Base-by-base conservation (phyloP, 2,113 vertebrate genomes). In the Zosterops hypoxanthus region DNA sequence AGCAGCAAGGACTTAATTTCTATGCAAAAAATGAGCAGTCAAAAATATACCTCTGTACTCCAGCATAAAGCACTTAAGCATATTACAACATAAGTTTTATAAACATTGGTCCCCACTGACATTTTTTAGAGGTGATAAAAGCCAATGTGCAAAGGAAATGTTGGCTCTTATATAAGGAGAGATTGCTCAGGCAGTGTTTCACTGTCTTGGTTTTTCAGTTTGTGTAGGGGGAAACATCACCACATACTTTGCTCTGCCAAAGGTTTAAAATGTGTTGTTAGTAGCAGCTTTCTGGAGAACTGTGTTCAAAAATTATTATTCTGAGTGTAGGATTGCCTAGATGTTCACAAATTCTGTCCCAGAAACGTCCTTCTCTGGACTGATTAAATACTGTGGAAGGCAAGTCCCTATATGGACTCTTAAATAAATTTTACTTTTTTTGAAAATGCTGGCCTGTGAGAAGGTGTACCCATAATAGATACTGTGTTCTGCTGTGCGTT, bases 271-370 rank as follows among this genome's bases (percentile, higher is more conserved):
- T 9, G 3, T 85, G 14, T 90, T 76, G 84, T 92, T 87, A 87
- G 86, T 90, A 88, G 53, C 57, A 72, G 70, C 53, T 87, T 97
- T 83, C 39, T 73, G 52, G 59, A 90, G 19, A 90, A 33, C 34
- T 36, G 4, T 52, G 79, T 82, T 92, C 86, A 85, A 92, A 97
- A 92, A 92, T 86, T 80, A 77, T 86, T 90, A 59, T 92, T 77
- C 68, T 73, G 76, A 83, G 52, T 83, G 39, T 63, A 55, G 79
- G 59, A 83, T 81, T 95, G 66, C 55, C n/a, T 90, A 14, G 42
- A 41, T 72, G 33, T 88, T 95, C 64, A 34, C 44, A 63, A 49
- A n/a, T 81, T 88, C 59, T 88, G 61, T 82, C 60, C 85, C 68
- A 75, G 64, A 90, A 93, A 90, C 84, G 88, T 90, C 60, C 76